phyloP scores from a whole-genome alignment of 2,797 vertebrate genomes.

The Cottoperca gobio region DNA sequence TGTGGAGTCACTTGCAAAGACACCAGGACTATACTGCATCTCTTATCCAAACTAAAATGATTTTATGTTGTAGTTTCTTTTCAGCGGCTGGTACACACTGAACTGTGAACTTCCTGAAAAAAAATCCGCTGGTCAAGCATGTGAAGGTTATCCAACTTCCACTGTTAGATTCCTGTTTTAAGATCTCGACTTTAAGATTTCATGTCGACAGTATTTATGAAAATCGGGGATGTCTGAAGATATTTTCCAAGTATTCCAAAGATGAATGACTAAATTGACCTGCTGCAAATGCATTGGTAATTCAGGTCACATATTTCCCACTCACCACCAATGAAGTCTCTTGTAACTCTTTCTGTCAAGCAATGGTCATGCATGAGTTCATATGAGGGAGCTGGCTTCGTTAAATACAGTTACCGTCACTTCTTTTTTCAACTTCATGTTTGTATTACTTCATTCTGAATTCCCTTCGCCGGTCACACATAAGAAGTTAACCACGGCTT shows the following conservation, averaged over 20 bases:
- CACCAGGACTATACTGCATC: not conserved
- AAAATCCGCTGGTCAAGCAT: not conserved
- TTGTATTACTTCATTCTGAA: not conserved
- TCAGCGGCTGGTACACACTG: not conserved
- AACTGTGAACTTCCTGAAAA: constrained; percentile 13
- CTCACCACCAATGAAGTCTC: not conserved
- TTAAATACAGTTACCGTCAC: not conserved
- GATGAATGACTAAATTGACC: not conserved
- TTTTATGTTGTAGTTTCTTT: not conserved
- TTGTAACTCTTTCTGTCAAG: not conserved
- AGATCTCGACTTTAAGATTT: not conserved
- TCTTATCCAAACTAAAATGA: not conserved
- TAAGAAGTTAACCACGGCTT: not conserved
- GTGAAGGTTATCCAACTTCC: constrained; percentile 4
- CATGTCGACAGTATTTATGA: not conserved
- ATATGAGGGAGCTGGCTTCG: not conserved
- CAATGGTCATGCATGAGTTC: not conserved
- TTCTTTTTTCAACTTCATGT: not conserved
- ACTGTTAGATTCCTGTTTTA: not conserved
- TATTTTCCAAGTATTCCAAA: not conserved
- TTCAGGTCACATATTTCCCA: constrained; percentile 6
- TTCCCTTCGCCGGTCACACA: not conserved
- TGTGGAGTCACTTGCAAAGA: not conserved
- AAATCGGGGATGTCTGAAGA: not conserved
- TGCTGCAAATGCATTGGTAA: not conserved